These are phyloP conservation scores for Enteromius mattozi DNA, from an alignment of 2,797 vertebrate species.

Conservation along the genomic window DNA sequence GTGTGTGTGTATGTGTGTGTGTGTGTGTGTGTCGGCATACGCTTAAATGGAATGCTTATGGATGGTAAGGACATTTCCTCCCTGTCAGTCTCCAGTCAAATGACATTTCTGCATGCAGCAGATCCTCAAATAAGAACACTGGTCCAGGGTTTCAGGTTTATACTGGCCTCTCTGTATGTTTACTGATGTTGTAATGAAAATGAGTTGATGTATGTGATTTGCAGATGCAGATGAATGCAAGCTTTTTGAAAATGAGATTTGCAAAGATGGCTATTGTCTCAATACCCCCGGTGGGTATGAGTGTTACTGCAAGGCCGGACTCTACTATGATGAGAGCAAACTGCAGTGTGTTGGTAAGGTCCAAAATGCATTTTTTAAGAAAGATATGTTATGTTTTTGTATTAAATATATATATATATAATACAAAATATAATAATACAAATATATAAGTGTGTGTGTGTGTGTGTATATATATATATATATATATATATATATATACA, in stretches of 20 bases:
- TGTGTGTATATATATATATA: too few relatives aligned
- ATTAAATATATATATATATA: too few relatives aligned
- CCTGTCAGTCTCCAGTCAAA: conserved; percentile 37
- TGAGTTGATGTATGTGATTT: conserved; percentile 34
- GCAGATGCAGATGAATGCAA: conserved; percentile 94
- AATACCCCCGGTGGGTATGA: conserved; percentile 88
- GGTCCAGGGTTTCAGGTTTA: background rate
- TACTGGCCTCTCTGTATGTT: background rate
- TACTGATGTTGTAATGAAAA: conserved; percentile 24
- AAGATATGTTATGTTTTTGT: too few relatives aligned
- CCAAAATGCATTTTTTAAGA: too few relatives aligned
- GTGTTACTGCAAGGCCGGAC: conserved; percentile 95
- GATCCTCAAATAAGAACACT: conserved; percentile 34
- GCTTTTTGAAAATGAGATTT: conserved; percentile 92
- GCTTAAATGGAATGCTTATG: conserved; percentile 24
- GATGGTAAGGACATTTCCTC: conserved; percentile 43
- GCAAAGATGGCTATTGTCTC: conserved; percentile 93
- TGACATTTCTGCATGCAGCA: conserved; percentile 44
- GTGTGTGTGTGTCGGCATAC: background rate
- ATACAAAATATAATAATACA: too few relatives aligned
- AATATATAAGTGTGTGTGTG: too few relatives aligned
- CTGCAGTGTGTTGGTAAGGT: conserved; percentile 92
- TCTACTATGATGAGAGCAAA: conserved; percentile 89
- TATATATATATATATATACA: too few relatives aligned
- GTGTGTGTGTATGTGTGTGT: conserved; percentile 14